Evolutionary conservation across 2,113 vertebrate species (phyloP), one percentile per base, ranked within the genome.

Genomic region (Otis tarda): DNA sequence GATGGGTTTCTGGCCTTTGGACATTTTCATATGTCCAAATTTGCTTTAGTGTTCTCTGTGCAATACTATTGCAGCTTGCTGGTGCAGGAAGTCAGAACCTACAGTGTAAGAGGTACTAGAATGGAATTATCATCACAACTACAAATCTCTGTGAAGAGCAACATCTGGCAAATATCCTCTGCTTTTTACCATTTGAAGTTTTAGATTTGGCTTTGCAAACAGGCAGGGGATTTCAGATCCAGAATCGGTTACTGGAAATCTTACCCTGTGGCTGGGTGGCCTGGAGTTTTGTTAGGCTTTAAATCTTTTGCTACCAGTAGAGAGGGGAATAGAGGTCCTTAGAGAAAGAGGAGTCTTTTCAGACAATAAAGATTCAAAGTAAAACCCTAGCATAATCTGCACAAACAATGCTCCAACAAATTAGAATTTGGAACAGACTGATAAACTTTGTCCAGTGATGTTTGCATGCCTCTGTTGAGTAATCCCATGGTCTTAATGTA

Each of bases 181-280:
- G 65, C 63, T 89, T 94, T 93, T 96, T 79, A 82, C 81, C 70
- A 96, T 95, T 61, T 95, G 91, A 94, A 95, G 78, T 95, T 96
- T 96, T 87, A 80, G 63, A 76, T 59, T 89, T 97, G 92, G 95
- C 96, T 93, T 94, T 94, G 67, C 57, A 83, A 84, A 91, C 56
- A 94, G 69, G 71, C 71, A 2, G 60, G 95, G 90, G 89, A 95
- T 95, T 95, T 97, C 92, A 87, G 76, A 88, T 91, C 85, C 86
- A 94, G 93, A 91, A 96, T 95, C 94, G 89, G 91, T 97, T 97
- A 97, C 94, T 95, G 93, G 96, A 95, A 97, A 90, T 95, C 83
- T 50, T 74, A 83, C 70, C 41, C 80, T 70, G 89, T 95, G 93
- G 50, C 87, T 97, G 91, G 95, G 93, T 90, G 93, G 93, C 88